Evolutionary conservation across 2,888 invertebrate genomes (phyloP).

Genomic region (Apodemia duryi): DNA sequence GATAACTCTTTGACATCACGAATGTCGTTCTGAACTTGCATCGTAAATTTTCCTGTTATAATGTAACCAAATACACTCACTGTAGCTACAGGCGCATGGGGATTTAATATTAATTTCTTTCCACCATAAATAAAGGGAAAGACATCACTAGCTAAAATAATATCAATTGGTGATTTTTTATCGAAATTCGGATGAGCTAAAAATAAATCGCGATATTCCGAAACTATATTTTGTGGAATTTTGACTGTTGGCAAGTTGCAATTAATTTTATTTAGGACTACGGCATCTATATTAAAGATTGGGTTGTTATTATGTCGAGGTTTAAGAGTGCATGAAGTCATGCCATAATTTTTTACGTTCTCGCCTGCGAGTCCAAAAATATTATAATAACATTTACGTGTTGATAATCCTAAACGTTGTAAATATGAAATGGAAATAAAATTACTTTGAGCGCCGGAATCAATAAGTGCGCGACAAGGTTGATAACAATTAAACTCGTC

Average conservation of each 20-base stretch:
- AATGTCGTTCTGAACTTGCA: neutral
- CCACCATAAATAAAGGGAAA: neutral
- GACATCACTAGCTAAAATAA: neutral
- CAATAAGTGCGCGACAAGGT: neutral
- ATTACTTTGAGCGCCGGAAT: neutral
- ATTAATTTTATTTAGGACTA: neutral
- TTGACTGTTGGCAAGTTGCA: neutral
- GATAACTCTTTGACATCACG: neutral
- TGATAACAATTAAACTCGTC: neutral
- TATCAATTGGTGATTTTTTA: conserved; percentile 8
- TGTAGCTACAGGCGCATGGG: neutral
- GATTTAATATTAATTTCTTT: neutral
- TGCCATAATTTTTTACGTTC: neutral
- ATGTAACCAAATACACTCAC: neutral
- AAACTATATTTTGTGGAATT: neutral
- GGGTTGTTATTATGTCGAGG: neutral
- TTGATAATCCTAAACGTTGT: neutral
- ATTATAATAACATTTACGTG: neutral
- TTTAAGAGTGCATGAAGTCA: neutral
- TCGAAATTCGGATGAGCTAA: neutral
- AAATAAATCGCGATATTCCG: neutral
- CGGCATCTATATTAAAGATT: neutral
- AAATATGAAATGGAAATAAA: neutral
- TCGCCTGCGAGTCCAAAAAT: conserved; percentile 1
- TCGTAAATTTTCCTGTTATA: neutral